phyloP scores from a whole-genome alignment of 1,140 invertebrate species.

The Lethocerus indicus region DNA sequence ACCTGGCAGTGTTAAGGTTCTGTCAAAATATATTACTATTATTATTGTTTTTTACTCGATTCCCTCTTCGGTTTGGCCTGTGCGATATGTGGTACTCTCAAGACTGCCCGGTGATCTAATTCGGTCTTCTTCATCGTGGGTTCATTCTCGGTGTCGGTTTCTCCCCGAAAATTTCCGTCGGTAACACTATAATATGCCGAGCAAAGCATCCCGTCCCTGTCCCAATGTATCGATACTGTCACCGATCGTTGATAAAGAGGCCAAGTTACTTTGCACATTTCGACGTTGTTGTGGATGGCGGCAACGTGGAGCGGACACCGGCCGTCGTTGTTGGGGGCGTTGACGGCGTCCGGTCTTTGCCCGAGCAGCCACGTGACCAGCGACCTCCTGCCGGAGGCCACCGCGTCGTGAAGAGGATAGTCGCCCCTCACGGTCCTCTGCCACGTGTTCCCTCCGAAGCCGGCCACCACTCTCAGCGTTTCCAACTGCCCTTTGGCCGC shows the following conservation, averaged over 20 bases:
- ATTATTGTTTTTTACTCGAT: too few relatives aligned
- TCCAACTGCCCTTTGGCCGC: slow-evolving; percentile 90
- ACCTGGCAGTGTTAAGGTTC: too few relatives aligned
- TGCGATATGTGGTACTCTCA: too few relatives aligned
- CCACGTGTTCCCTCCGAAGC: slow-evolving; percentile 79
- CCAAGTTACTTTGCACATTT: slow-evolving; percentile 60
- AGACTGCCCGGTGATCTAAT: too few relatives aligned
- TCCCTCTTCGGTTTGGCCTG: too few relatives aligned
- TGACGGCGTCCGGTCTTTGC: slow-evolving; percentile 64
- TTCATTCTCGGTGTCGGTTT: too few relatives aligned
- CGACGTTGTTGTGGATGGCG: slow-evolving; percentile 83
- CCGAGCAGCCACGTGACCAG: slow-evolving; percentile 71
- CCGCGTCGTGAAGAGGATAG: slow-evolving; percentile 86
- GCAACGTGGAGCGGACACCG: slow-evolving; percentile 86
- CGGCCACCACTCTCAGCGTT: slow-evolving; percentile 55
- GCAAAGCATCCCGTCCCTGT: too few relatives aligned
- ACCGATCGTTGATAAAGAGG: not conserved
- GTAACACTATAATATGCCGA: too few relatives aligned
- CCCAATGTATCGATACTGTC: not conserved
- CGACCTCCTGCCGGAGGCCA: slow-evolving; percentile 75
- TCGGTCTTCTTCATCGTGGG: too few relatives aligned
- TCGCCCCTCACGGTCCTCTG: slow-evolving; percentile 81
- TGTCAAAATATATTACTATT: too few relatives aligned
- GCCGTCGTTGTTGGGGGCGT: slow-evolving; percentile 82
- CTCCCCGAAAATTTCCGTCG: too few relatives aligned